Base-by-base conservation (phyloP, 1,140 invertebrate species). In the Trichonephila inaurata region DNA sequence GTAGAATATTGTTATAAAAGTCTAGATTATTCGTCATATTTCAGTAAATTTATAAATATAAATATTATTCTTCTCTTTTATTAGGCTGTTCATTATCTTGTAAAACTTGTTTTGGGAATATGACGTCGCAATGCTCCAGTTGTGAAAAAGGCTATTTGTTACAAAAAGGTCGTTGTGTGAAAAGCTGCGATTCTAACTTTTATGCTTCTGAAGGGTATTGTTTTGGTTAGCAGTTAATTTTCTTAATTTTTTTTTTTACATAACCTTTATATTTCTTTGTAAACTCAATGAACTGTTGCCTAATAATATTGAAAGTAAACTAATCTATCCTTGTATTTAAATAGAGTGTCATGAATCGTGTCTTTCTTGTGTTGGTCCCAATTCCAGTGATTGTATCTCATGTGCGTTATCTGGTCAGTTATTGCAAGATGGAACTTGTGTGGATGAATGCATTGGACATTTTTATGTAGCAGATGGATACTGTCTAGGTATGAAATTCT, bases 71-170 rank as follows among this genome's bases (percentile, higher is more conserved):
- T n/a, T n/a, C 10, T 18, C 12, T 66, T 82, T 14, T 62, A 62
- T 24, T 51, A 93, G 92, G 28, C 16, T 93, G 92, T 24, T 60
- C 92, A 33, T 6, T 33, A 12, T 61, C 83, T 10, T 93, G 92
- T 21, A 93, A 93, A 93, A 89, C 85, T 28, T 93, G 92, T 24
- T 93, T 93, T 93, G 92, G 92, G n/a, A 93, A 89, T 58, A 88
- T 93, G 92, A 64, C 69, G 33, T 72, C 85, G 44, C 92, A 93
- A 51, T 93, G 92, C 51, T 81, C 58, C n/a, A 89, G 92, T 33
- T 93, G 92, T 33, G 62, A 93, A 58, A 81, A 64, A 1, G 92
- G 92, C 10, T 93, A 72, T 62, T 82, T 81, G 3, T 21, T 93
- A 0, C 85, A 93, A 44, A 81, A 93, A 40, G 92, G 92, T 2